Evolutionary conservation across 2,888 invertebrate genomes (phyloP).

Genomic region (Phyllotreta cruciferae): DNA sequence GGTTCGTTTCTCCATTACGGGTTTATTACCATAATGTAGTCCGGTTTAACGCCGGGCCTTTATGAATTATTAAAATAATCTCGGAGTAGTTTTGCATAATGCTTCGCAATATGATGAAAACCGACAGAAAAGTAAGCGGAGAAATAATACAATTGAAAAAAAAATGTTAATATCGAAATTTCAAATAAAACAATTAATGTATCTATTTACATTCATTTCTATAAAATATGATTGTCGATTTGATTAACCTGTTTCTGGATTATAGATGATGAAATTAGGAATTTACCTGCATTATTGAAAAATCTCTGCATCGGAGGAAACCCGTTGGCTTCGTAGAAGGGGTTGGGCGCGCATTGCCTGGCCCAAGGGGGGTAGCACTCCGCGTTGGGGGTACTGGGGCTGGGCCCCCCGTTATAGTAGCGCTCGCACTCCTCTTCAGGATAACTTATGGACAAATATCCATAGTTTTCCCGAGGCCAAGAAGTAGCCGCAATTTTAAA

Average conservation of each 20-base stretch:
- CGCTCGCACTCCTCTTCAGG: slow-evolving; percentile 41
- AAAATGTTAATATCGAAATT: too few relatives aligned
- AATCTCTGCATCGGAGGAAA: slow-evolving; percentile 24
- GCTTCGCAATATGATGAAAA: too few relatives aligned
- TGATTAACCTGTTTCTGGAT: too few relatives aligned
- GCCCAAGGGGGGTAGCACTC: slow-evolving; percentile 35
- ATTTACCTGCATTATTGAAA: slow-evolving; percentile 30
- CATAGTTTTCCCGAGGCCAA: slow-evolving; percentile 65
- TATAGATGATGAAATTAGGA: neutral
- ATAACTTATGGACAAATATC: slow-evolving; percentile 65
- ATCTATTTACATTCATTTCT: too few relatives aligned
- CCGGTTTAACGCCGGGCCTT: slow-evolving; percentile 33
- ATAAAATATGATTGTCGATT: too few relatives aligned
- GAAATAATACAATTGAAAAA: too few relatives aligned
- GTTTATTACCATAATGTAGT: slow-evolving; percentile 38
- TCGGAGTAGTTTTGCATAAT: slow-evolving; percentile 4
- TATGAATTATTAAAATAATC: slow-evolving; percentile 40
- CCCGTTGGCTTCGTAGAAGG: slow-evolving; percentile 25
- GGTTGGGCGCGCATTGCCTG: slow-evolving; percentile 19
- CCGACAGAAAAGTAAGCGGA: too few relatives aligned
- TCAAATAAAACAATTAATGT: too few relatives aligned
- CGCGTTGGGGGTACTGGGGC: slow-evolving; percentile 22
- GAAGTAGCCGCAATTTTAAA: slow-evolving; percentile 56
- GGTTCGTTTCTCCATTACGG: slow-evolving; percentile 34
- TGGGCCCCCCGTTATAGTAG: slow-evolving; percentile 32